Conservation (phyloP, 2,113 vertebrate genomes). For the Tragelaphus buxtoni region DNA sequence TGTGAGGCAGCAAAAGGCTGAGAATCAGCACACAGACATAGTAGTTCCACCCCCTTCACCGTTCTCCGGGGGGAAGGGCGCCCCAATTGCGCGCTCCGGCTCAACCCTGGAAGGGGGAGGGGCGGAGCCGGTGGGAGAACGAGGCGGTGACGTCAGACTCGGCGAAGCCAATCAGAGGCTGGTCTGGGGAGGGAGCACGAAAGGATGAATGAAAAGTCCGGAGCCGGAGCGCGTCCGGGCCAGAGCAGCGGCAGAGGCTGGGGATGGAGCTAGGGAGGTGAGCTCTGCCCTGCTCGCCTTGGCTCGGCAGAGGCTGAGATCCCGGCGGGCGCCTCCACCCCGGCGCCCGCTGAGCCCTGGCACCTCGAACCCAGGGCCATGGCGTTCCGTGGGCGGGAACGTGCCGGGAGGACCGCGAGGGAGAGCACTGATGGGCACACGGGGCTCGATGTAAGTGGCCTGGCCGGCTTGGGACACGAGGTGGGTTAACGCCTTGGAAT, state of each 20-base stretch:
- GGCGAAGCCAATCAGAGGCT: slow-evolving; percentile 51
- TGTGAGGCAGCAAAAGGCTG: not conserved
- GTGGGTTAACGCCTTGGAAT: not conserved
- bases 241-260: slow-evolving; percentile 50
- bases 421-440: not conserved
- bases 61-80: not conserved
- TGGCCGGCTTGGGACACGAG: not conserved
- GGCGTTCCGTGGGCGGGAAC: not conserved
- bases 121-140: not conserved
- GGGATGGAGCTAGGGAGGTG: not conserved
- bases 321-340: not conserved
- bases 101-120: not conserved
- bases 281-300: not conserved
- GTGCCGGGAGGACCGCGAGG: not conserved
- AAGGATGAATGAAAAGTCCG: slow-evolving; percentile 78
- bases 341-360: not conserved
- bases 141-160: slow-evolving; percentile 53
- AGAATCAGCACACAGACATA: not conserved
- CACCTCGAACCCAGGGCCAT: not conserved
- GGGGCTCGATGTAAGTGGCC: slow-evolving; percentile 59
- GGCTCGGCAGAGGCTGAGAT: not conserved
- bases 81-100: slow-evolving; percentile 11
- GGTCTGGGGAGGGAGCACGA: slow-evolving; percentile 56
- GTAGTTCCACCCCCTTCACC: not conserved
- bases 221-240: slow-evolving; percentile 65